Percentiles rank a stretch among this genome's conserved stretches.
These are phyloP conservation scores for Microtus montanus DNA, from an alignment of 2,113 vertebrate species.

Conservation along the genomic window DNA sequence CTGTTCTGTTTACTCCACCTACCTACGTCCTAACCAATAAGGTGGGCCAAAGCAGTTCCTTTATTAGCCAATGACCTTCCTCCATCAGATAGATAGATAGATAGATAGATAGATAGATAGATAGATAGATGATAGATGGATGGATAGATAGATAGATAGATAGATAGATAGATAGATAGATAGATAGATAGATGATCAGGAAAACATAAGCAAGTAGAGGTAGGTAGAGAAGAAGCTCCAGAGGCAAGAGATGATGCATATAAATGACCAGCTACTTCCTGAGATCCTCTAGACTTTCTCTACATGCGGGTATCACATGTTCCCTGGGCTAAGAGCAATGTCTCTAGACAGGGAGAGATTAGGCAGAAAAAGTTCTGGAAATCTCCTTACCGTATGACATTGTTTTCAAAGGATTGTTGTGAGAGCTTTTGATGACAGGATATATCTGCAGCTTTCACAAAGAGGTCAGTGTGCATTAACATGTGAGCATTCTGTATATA, in stretches of 20 bases:
- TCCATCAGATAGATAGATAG: neutral
- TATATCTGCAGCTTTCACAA: neutral
- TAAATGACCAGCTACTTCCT: neutral
- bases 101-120: neutral
- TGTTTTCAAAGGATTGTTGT: neutral
- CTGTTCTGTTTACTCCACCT: too few species aligned
- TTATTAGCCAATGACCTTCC: too few species aligned
- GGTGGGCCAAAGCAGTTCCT: too few species aligned
- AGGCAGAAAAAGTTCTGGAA: neutral
- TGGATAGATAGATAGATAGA: neutral
- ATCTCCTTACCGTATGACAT: too few species aligned
- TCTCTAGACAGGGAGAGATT: neutral
- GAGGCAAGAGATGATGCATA: neutral
- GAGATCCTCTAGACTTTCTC: neutral
- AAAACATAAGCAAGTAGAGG: neutral
- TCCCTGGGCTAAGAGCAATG: neutral
- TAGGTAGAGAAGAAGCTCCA: neutral
- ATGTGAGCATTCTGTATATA: rapidly evolving
- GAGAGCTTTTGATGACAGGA: neutral
- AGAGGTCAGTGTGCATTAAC: neutral
- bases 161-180: neutral
- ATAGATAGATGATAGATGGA: neutral
- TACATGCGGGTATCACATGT: too few species aligned
- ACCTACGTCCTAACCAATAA: too few species aligned
- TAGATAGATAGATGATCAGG: neutral